Evolutionary conservation across 2,888 invertebrate genomes (phyloP), one percentile per base, ranked within the genome.

Genomic region (Folsomia candida): DNA sequence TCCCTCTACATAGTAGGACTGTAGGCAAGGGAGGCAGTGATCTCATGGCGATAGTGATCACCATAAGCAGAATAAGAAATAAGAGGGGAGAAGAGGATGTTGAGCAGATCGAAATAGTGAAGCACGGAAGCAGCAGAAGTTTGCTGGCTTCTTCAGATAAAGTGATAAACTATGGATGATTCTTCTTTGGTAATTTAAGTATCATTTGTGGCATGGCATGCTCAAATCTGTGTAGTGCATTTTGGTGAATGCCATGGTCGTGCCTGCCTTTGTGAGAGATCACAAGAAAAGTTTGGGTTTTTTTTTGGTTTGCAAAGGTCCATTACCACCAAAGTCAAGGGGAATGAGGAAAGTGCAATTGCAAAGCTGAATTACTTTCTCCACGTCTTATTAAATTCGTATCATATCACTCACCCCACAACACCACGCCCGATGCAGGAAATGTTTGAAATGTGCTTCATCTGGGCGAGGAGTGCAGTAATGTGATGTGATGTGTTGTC

Each of bases 81-180:
- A 37, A 37, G 37, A 37, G 37, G 37, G 37, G 37, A 37, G 37
- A 37, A 37, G 37, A 37, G 14, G 37, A 37, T 37, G 37, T 4
- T 37, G 6, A n/a, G n/a, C n/a, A n/a, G n/a, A n/a, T n/a, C n/a
- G n/a, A n/a, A n/a, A n/a, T n/a, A n/a, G n/a, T n/a, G n/a, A n/a
- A n/a, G n/a, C n/a, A n/a, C n/a, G n/a, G n/a, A n/a, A n/a, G n/a
- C n/a, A 9, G 37, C 37, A 37, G 37, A 14, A 37, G 14, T n/a
- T n/a, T n/a, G n/a, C 37, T 37, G 37, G 37, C 14, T 37, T 37
- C 37, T 14, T 37, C 37, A 37, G 24, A 57, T 24, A 59, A 59
- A 59, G 59, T 59, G 59, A 59, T 59, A 59, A 59, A 59, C 59
- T 59, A 59, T 59, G 59, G 59, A 59, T 59, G 59, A 59, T 59